phyloP scores from a whole-genome alignment of 2,888 invertebrate genomes.

The Heteromurus nitidus region DNA sequence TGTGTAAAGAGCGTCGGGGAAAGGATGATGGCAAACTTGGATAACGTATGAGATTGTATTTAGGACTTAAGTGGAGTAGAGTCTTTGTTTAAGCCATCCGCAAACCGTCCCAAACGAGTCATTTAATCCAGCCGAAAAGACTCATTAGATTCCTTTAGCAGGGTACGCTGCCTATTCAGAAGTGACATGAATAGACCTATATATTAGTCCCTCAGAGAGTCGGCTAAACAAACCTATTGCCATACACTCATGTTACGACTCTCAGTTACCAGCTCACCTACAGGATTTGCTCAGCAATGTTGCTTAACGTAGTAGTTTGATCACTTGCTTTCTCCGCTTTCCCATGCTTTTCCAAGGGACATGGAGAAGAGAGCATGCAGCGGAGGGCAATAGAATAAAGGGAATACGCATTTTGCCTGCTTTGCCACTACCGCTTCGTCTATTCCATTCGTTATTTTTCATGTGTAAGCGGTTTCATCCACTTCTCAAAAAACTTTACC shows the following conservation, averaged over 20 bases:
- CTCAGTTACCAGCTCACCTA: too few relatives aligned
- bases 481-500: constrained; percentile 36
- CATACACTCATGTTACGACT: too few relatives aligned
- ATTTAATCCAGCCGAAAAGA: constrained; percentile 49
- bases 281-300: constrained; percentile 8
- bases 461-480: constrained; percentile 45
- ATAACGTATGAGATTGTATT: constrained; percentile 35
- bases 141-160: constrained; percentile 57
- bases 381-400: neutral
- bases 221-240: constrained; percentile 5
- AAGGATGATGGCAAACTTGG: constrained; percentile 17
- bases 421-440: constrained; percentile 8
- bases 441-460: constrained; percentile 35
- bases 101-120: constrained; percentile 62
- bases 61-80: constrained; percentile 32
- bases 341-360: constrained; percentile 4
- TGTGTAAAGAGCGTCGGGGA: too few relatives aligned
- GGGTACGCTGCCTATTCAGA: constrained; percentile 41
- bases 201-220: constrained; percentile 50
- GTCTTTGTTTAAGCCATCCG: constrained; percentile 50
- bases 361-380: neutral
- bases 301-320: constrained; percentile 15
- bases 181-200: constrained; percentile 59
- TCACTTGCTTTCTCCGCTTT: constrained; percentile 6
- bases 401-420: neutral